Evolutionary conservation across 1,140 invertebrate genomes (phyloP).

Genomic region (Elysia chlorotica): DNA sequence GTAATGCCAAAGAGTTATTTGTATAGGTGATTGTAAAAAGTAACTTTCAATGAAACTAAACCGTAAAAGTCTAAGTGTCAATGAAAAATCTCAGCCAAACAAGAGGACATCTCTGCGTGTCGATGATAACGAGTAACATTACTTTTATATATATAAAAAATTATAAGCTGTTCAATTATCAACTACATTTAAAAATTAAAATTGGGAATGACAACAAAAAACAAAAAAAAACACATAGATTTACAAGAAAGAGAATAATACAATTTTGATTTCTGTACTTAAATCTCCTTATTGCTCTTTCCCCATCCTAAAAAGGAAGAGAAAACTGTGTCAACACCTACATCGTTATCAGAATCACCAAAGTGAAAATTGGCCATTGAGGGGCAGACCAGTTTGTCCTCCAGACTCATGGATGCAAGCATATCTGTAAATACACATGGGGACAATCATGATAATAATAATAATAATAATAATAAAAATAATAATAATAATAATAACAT

Average conservation of each 20-base stretch:
- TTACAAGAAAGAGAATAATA: no score
- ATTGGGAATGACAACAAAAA: background rate
- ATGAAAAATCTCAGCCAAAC: background rate
- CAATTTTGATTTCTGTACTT: no score
- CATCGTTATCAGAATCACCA: constrained; percentile 49
- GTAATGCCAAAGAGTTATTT: no score
- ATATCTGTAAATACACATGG: constrained; percentile 53
- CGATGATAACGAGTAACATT: no score
- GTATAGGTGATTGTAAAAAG: no score
- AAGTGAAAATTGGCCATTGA: constrained; percentile 55
- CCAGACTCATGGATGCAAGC: constrained; percentile 34
- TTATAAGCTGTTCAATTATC: no score
- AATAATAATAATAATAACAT: no score
- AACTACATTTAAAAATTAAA: background rate
- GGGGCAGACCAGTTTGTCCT: constrained; percentile 51
- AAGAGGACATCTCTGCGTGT: background rate
- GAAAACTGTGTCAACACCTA: background rate
- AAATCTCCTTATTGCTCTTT: no score
- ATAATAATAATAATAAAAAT: no score
- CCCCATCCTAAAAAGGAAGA: background rate
- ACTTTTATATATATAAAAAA: no score
- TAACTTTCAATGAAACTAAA: no score
- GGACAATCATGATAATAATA: no score
- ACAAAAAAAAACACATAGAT: background rate
- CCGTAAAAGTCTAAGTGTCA: background rate